These are phyloP conservation scores for Girardinus metallicus DNA, from an alignment of 2,797 vertebrate species.

Conservation along the genomic window DNA sequence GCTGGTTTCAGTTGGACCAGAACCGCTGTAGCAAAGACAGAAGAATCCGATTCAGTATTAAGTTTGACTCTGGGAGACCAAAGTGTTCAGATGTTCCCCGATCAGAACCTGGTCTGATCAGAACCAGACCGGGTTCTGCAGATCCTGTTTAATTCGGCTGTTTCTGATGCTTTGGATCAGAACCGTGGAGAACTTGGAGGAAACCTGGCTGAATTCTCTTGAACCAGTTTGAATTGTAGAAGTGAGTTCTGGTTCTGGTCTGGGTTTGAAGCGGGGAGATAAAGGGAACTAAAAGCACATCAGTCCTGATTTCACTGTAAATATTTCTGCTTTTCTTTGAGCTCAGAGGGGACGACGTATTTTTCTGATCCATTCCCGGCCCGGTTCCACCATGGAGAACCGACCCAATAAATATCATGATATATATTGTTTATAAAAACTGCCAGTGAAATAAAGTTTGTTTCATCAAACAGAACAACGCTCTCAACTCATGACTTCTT, in stretches of 20 bases:
- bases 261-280: slow-evolving; percentile 20
- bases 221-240: not conserved
- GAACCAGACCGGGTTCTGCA: not conserved
- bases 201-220: not conserved
- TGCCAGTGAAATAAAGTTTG: slow-evolving; percentile 69
- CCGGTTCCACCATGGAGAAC: not conserved
- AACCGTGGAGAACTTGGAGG: not conserved
- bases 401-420: slow-evolving; percentile 48
- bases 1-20: not conserved
- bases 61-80: slow-evolving; percentile 29
- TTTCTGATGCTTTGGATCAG: not conserved
- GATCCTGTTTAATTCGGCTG: not conserved
- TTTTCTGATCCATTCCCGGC: slow-evolving; percentile 79
- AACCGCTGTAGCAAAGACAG: not conserved
- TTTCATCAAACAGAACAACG: slow-evolving; percentile 44
- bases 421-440: slow-evolving; percentile 77
- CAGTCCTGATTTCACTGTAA: slow-evolving; percentile 66
- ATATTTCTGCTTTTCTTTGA: slow-evolving; percentile 53
- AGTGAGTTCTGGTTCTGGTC: not conserved
- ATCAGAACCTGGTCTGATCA: not conserved
- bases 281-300: slow-evolving; percentile 70
- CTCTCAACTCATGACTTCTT: not conserved
- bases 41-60: slow-evolving; percentile 33
- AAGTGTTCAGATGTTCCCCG: not conserved
- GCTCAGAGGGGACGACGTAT: slow-evolving; percentile 70